Evolutionary conservation across 2,797 vertebrate species (phyloP).

Genomic region (Poecilia wingei): DNA sequence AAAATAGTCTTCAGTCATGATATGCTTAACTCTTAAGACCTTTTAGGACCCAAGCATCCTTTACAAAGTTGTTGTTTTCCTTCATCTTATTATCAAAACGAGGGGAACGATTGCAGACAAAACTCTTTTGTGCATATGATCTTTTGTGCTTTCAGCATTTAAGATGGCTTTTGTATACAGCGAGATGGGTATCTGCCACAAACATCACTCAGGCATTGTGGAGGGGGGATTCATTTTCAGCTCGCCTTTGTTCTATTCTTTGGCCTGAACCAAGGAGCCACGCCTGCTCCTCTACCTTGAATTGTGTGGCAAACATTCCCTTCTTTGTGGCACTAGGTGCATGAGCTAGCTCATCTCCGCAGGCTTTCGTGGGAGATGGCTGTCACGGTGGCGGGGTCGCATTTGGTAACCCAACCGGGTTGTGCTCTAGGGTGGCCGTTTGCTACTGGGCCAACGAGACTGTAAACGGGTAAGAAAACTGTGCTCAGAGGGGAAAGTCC

Average conservation of each 20-base stretch:
- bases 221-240: constrained; percentile 92
- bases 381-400: constrained; percentile 89
- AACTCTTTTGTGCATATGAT: constrained; percentile 80
- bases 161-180: constrained; percentile 85
- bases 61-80: constrained; percentile 72
- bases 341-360: constrained; percentile 91
- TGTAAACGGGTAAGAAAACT: constrained; percentile 58
- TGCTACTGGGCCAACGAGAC: constrained; percentile 75
- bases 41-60: constrained; percentile 48
- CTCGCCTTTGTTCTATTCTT: constrained; percentile 91
- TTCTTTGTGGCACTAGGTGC: constrained; percentile 89
- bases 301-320: constrained; percentile 88
- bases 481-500: constrained; percentile 52
- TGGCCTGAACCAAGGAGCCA: constrained; percentile 88
- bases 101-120: constrained; percentile 77
- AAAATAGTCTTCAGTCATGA: constrained; percentile 35
- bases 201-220: constrained; percentile 92
- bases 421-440: constrained; percentile 84
- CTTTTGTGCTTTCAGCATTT: constrained; percentile 84
- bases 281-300: constrained; percentile 90
- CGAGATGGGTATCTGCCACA: constrained; percentile 89
- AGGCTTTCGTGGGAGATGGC: constrained; percentile 90
- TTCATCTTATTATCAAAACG: constrained; percentile 79
- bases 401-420: constrained; percentile 85
- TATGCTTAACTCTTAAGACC: constrained; percentile 57